phyloP scores from a whole-genome alignment of 2,888 invertebrate species.

The Tinea trinotella region DNA sequence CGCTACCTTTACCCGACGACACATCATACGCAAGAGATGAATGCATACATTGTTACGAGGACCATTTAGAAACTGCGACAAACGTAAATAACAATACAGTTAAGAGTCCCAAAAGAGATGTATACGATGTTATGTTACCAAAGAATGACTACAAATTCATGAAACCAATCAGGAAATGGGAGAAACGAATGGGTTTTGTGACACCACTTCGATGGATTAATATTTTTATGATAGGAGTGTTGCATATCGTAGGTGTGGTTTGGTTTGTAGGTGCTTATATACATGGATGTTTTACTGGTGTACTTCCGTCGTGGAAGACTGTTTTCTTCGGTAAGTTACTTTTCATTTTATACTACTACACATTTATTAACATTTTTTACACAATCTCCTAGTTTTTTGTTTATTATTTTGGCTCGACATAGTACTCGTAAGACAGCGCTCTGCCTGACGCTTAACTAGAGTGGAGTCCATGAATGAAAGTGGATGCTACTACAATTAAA shows the following conservation, averaged over 20 bases:
- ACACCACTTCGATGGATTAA: constrained; percentile 78
- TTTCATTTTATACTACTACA: no score
- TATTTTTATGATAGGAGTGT: constrained; percentile 61
- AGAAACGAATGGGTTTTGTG: constrained; percentile 57
- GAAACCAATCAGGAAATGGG: constrained; percentile 39
- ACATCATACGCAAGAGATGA: constrained; percentile 24
- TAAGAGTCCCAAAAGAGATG: constrained; percentile 13
- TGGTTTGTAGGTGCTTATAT: constrained; percentile 31
- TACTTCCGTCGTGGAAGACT: constrained; percentile 50
- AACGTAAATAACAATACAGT: constrained; percentile 20
- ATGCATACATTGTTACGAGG: constrained; percentile 27
- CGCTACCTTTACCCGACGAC: constrained; percentile 31
- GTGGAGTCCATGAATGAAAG: no score
- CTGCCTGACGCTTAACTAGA: no score
- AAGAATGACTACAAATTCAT: constrained; percentile 37
- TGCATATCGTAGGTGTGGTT: constrained; percentile 60
- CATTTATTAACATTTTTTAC: no score
- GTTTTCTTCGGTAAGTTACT: constrained; percentile 76
- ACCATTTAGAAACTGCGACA: constrained; percentile 23
- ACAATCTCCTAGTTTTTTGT: no score
- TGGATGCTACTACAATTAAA: no score
- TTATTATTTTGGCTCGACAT: no score
- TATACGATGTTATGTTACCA: constrained; percentile 36
- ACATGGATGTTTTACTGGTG: constrained; percentile 27
- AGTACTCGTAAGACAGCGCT: no score